phyloP scores from a whole-genome alignment of 2,797 vertebrate species.

The Esox masquinongy region DNA sequence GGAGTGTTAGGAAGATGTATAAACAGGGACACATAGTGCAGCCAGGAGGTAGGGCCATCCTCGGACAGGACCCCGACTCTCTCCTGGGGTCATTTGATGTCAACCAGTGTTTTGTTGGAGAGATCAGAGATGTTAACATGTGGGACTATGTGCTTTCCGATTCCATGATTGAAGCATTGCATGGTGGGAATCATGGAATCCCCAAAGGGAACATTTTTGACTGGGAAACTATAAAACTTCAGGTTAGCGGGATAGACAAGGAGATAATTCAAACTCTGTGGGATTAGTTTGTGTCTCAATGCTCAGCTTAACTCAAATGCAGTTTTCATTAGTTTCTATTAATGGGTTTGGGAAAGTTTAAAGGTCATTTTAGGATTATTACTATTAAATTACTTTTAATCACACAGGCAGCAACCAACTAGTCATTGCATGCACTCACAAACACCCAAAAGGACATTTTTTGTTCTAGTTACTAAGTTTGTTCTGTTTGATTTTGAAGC shows the following conservation, averaged over 20 bases:
- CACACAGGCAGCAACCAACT: no score
- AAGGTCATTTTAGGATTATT: no score
- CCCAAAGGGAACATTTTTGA: background rate
- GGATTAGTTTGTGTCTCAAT: no score
- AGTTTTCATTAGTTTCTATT: no score
- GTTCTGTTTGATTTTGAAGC: no score
- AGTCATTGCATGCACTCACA: no score
- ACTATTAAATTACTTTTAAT: no score
- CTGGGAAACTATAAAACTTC: slow-evolving; percentile 27
- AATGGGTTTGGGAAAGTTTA: no score
- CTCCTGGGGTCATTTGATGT: background rate
- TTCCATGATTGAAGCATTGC: fast-evolving
- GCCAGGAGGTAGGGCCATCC: slow-evolving; percentile 5
- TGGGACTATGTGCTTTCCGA: slow-evolving; percentile 44
- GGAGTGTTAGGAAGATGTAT: slow-evolving; percentile 51
- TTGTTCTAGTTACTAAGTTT: no score
- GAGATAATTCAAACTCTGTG: background rate
- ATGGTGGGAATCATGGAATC: fast-evolving
- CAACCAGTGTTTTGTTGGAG: slow-evolving; percentile 56
- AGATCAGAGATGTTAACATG: slow-evolving; percentile 57
- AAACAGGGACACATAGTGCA: slow-evolving; percentile 35
- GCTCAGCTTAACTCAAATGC: no score
- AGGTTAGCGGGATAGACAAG: fast-evolving
- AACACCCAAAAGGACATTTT: no score
- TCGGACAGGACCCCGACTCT: slow-evolving; percentile 62